phyloP scores from a whole-genome alignment of 1,140 invertebrate genomes.

The Wasmannia auropunctata region DNA sequence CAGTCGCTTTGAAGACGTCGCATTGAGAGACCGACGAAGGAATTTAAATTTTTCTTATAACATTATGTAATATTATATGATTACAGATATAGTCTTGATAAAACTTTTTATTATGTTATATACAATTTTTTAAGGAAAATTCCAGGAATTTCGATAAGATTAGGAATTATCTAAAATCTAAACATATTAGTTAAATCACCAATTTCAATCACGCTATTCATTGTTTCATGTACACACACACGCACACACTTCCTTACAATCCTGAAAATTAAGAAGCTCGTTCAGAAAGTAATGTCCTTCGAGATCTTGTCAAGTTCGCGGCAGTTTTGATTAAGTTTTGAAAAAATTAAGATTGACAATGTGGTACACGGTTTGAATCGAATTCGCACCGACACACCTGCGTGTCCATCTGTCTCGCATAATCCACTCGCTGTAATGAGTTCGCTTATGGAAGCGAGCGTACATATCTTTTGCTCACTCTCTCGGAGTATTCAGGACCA shows the following conservation, averaged over 20 bases:
- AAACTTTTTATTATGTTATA: not conserved
- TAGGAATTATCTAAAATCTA: not conserved
- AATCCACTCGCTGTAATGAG: not conserved
- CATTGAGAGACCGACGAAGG: not conserved
- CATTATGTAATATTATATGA: not conserved
- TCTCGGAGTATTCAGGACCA: not conserved
- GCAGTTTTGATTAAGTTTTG: not conserved
- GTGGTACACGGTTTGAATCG: not conserved
- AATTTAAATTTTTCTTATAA: not conserved
- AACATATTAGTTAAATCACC: not conserved
- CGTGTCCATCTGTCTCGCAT: constrained; percentile 3
- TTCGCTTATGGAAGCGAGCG: not conserved
- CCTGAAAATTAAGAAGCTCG: not conserved
- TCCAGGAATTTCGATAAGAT: not conserved
- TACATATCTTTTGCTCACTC: not conserved
- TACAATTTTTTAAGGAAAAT: not conserved
- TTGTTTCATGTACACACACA: too few species aligned
- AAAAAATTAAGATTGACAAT: not conserved
- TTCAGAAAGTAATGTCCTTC: not conserved
- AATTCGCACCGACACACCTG: not conserved
- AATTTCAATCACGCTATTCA: not conserved
- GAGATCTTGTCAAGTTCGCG: not conserved
- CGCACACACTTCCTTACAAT: too few species aligned
- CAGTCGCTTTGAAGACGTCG: not conserved
- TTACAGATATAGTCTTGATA: too few species aligned